Conservation (phyloP, 2,797 vertebrate species). For the Sitta carolinensis region DNA sequence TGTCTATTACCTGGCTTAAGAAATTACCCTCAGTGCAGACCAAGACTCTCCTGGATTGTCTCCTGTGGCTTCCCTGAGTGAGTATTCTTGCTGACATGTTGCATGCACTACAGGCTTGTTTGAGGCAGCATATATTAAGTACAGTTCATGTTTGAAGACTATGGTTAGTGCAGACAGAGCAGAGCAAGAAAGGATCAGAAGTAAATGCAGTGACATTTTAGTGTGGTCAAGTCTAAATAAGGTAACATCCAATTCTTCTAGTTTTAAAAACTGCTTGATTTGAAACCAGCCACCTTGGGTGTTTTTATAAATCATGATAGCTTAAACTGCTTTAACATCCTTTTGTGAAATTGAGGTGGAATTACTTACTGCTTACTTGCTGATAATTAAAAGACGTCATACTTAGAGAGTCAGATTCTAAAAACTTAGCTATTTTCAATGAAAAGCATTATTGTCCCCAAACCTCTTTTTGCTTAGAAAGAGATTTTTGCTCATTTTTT, state of each 20-base stretch:
- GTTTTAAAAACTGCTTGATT: not conserved
- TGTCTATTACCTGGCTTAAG: not conserved
- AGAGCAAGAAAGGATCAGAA: not conserved
- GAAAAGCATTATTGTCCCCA: not conserved
- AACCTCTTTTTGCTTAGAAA: not conserved
- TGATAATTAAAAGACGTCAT: not conserved
- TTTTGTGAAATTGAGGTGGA: not conserved
- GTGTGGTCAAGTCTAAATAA: not conserved
- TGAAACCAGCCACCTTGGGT: not conserved
- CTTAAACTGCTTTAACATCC: not conserved
- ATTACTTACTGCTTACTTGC: not conserved
- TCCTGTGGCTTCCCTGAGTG: not conserved
- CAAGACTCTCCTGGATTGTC: not conserved
- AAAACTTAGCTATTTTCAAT: not conserved
- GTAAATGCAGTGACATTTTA: not conserved
- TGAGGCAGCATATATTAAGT: not conserved
- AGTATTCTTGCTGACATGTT: not conserved
- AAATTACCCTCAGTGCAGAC: not conserved
- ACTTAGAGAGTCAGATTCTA: not conserved
- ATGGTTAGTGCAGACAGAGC: not conserved
- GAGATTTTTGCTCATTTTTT: not conserved
- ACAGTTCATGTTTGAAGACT: not conserved
- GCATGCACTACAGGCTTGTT: fast-evolving
- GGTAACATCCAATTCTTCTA: not conserved
- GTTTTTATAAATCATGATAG: not conserved